Conservation (phyloP, 2,797 vertebrate species). For the Coregonus suidteri region DNA sequence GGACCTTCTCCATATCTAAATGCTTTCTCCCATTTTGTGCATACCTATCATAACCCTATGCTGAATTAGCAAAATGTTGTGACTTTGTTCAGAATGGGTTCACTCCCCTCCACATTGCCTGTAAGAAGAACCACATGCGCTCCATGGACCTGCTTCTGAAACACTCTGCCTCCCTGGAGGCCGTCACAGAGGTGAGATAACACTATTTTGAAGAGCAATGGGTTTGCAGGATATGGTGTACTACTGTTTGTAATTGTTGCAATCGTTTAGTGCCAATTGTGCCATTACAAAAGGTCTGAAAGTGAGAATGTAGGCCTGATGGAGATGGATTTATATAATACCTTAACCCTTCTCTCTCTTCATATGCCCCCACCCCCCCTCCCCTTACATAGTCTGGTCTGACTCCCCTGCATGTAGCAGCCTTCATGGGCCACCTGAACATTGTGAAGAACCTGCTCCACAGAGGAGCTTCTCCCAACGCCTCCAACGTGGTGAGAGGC, state of each 20-base stretch:
- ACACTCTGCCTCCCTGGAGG: conserved; percentile 91
- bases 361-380: background rate
- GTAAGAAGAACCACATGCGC: conserved; percentile 96
- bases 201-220: background rate
- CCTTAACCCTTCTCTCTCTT: background rate
- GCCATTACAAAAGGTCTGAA: background rate
- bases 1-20: background rate
- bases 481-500: conserved; percentile 93
- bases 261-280: background rate
- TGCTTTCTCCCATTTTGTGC: background rate
- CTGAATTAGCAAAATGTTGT: background rate
- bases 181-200: conserved; percentile 89
- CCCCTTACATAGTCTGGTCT: conserved; percentile 83
- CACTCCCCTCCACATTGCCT: conserved; percentile 95
- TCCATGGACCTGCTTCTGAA: conserved; percentile 97
- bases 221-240: background rate
- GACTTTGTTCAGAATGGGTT: conserved; percentile 87
- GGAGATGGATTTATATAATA: background rate
- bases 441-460: conserved; percentile 91
- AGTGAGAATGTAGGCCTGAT: background rate
- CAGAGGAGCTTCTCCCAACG: conserved; percentile 92
- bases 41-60: background rate
- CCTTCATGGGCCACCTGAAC: conserved; percentile 96
- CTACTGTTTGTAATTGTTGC: background rate
- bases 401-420: conserved; percentile 94